Conservation (phyloP, 2,113 vertebrate genomes). For the Urocolius indicus region DNA sequence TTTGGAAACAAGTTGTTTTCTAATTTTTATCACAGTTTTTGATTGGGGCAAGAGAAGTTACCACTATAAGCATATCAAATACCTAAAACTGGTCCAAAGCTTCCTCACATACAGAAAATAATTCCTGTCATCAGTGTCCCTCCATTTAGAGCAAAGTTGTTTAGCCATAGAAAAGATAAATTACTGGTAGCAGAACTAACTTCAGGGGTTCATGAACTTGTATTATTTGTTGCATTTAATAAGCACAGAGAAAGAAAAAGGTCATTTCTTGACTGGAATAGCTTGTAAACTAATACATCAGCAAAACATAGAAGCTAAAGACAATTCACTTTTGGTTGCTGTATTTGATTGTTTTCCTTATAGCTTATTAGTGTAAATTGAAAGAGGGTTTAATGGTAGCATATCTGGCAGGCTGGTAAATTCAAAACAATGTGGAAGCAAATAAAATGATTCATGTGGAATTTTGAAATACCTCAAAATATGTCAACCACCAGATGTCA, state of each 20-base stretch:
- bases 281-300: not conserved
- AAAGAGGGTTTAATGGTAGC: conserved; percentile 39
- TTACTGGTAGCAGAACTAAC: not conserved
- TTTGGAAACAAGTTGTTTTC: conserved; percentile 2
- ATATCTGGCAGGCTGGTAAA: conserved; percentile 34
- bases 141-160: not conserved
- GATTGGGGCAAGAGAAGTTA: not conserved
- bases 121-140: not conserved
- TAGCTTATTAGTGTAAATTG: conserved; percentile 24
- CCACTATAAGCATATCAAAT: not conserved
- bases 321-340: not conserved
- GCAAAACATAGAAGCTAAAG: not conserved
- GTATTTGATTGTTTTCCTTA: conserved; percentile 57
- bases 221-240: conserved; percentile 25
- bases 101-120: not conserved
- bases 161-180: not conserved
- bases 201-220: not conserved
- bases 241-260: not conserved
- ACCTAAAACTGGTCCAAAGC: not conserved
- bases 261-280: not conserved
- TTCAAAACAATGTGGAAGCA: conserved; percentile 46
- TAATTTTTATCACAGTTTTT: not conserved
- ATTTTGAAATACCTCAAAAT: conserved; percentile 58
- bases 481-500: conserved; percentile 63
- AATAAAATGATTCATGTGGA: conserved; percentile 62